Conservation (phyloP, 2,797 vertebrate species). For the Cyclopterus lumpus region DNA sequence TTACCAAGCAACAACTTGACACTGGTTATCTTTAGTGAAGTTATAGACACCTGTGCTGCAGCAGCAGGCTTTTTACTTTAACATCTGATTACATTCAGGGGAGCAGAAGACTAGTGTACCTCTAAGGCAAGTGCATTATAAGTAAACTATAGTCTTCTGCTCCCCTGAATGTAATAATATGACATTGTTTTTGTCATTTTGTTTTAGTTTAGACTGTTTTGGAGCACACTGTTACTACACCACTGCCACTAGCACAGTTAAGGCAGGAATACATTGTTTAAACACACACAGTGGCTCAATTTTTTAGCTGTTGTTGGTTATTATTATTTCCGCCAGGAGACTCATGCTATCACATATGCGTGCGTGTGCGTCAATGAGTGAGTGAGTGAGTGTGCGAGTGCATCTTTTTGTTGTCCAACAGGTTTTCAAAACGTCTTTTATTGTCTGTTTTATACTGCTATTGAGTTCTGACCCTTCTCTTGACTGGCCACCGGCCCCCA, state of each 20-base stretch:
- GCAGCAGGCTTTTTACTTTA: not conserved
- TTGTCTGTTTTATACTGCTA: too few species aligned
- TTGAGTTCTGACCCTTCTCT: too few species aligned
- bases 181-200: not conserved
- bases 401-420: too few species aligned
- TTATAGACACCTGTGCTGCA: not conserved
- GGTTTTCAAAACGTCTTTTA: too few species aligned
- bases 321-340: not conserved
- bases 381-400: too few species aligned
- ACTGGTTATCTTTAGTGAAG: not conserved
- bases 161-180: not conserved
- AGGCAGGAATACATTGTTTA: not conserved
- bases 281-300: not conserved
- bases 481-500: too few species aligned
- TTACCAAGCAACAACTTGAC: not conserved
- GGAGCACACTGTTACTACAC: not conserved
- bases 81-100: too few species aligned
- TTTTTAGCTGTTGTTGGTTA: not conserved
- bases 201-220: not conserved
- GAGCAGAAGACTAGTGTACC: too few species aligned
- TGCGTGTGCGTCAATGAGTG: too few species aligned
- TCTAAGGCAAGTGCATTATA: too few species aligned
- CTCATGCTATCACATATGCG: too few species aligned
- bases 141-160: not conserved
- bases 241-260: not conserved